Evolutionary conservation across 2,888 invertebrate species (phyloP), one percentile per base, ranked within the genome.

Genomic region (Melieria crassipennis): DNA sequence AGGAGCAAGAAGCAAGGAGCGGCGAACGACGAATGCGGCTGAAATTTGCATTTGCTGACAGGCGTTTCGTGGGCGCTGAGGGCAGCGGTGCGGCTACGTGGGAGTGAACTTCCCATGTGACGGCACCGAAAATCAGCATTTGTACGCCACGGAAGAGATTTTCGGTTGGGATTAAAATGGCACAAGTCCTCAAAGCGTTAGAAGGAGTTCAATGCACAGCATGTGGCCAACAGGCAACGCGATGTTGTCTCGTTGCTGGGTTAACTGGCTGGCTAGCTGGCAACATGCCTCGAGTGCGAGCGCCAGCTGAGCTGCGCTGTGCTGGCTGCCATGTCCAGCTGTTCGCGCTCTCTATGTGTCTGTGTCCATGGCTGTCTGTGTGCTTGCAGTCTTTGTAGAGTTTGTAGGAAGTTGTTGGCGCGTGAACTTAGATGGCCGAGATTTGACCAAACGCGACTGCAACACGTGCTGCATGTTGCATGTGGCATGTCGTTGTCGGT

Each of bases 151-250:
- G 30, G 30, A 30, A 30, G 30, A 30, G 30, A 30, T 30, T 30
- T 30, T 30, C 30, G 30, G 3, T 30, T 30, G 30, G 30, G 30
- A 30, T 30, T 50, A 60, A 56, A 62, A 61, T 43, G 9, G 13
- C 47, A 48, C 46, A 62, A 71, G 50, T 69, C 55, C 60, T 69
- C 66, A 69, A 72, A 64, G 72, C 68, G 69, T 64, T 68, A 69
- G 65, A 72, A 68, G 68, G 61, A 68, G 72, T 72, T 46, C 68
- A 72, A 64, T 61, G 56, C 72, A 13, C 72, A 72, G 68, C 72
- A 72, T 64, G 72, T 50, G 67, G 70, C 64, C 70, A 70, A 58
- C 65, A 58, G 70, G 43, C 30, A 30, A 30, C 30, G 60, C 50
- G 67, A 67, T 67, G 67, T 67, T 67, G 67, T 67, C 60, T 30